Evolutionary conservation across 2,113 vertebrate species (phyloP).

Genomic region (Lagopus leucura): DNA sequence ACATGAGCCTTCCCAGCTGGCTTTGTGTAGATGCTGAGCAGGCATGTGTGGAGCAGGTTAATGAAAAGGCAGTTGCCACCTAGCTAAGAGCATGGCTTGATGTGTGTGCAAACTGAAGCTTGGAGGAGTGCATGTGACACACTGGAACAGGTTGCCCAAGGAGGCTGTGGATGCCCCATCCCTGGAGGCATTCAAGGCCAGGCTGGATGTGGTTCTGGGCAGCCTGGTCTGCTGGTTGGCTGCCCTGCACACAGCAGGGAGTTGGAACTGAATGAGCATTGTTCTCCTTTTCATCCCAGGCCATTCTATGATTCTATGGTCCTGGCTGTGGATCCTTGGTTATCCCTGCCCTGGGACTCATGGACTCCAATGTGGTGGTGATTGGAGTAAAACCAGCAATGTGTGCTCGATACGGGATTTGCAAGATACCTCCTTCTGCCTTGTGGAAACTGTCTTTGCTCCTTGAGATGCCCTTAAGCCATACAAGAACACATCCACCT

Average conservation of each 20-base stretch:
- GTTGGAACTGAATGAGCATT: too few species aligned
- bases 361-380: rapidly evolving
- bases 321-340: rapidly evolving
- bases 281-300: too few species aligned
- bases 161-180: too few species aligned
- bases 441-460: not conserved
- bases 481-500: not conserved
- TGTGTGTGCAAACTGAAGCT: too few species aligned
- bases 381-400: not conserved
- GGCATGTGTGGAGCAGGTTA: not conserved
- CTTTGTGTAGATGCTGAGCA: not conserved
- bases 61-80: not conserved
- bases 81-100: not conserved
- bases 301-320: too few species aligned
- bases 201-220: too few species aligned
- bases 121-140: rapidly evolving
- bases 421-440: not conserved
- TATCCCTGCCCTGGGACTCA: rapidly evolving
- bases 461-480: not conserved
- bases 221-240: too few species aligned
- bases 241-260: too few species aligned
- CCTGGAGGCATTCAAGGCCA: too few species aligned
- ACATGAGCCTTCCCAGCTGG: not conserved
- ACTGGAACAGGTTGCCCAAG: too few species aligned
- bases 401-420: rapidly evolving